phyloP scores from a whole-genome alignment of 2,888 invertebrate genomes.

The Spodoptera littoralis region DNA sequence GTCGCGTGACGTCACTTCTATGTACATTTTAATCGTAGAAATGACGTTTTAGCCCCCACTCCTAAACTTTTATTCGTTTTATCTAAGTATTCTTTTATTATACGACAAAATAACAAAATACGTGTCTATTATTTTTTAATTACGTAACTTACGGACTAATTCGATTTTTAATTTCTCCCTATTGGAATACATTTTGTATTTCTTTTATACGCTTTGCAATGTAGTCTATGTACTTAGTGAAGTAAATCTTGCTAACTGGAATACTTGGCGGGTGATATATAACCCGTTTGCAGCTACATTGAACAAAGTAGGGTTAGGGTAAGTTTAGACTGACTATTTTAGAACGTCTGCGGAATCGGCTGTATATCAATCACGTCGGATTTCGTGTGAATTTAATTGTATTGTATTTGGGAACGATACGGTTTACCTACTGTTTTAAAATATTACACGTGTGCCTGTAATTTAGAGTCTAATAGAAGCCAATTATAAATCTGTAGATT shows the following conservation, averaged over 20 bases:
- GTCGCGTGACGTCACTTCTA: too few relatives aligned
- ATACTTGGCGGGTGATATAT: constrained; percentile 48
- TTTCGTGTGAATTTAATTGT: constrained; percentile 21
- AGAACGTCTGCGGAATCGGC: constrained; percentile 10
- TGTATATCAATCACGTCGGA: constrained; percentile 40
- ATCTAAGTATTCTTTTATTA: too few relatives aligned
- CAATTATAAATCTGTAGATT: not conserved
- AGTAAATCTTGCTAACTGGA: constrained; percentile 49
- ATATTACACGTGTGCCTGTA: not conserved
- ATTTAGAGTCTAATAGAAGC: not conserved
- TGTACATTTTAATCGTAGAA: too few relatives aligned
- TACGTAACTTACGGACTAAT: too few relatives aligned
- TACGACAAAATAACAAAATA: too few relatives aligned
- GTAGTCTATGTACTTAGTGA: constrained; percentile 41
- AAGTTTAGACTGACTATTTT: constrained; percentile 35
- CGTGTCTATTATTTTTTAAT: too few relatives aligned
- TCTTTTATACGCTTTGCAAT: constrained; percentile 46
- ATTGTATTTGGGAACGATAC: constrained; percentile 17
- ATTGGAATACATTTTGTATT: constrained; percentile 32
- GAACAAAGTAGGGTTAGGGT: constrained; percentile 45
- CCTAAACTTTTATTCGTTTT: too few relatives aligned
- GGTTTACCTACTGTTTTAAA: constrained; percentile 1
- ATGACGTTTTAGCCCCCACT: too few relatives aligned
- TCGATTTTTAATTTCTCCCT: too few relatives aligned
- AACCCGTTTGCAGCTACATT: constrained; percentile 40